These are phyloP conservation scores for Trachelus troglodyta DNA, from an alignment of 2,888 invertebrate genomes.

Conservation along the genomic window DNA sequence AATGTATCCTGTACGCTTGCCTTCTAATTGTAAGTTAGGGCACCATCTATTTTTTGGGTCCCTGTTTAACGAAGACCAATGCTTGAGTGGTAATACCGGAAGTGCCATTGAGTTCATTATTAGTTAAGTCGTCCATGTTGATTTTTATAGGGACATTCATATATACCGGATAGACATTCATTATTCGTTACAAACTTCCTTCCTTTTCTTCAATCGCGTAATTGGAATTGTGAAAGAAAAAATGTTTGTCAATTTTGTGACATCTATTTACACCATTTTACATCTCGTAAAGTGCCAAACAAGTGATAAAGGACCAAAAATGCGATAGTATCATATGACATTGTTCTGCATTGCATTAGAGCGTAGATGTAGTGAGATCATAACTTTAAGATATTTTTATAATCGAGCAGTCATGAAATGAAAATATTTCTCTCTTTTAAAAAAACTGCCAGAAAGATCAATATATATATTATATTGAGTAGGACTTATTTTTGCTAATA, in stretches of 20 bases:
- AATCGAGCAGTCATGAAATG: background rate
- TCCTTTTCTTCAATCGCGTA: background rate
- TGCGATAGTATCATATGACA: background rate
- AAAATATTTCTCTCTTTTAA: background rate
- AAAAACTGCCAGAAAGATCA: background rate
- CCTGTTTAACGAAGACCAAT: background rate
- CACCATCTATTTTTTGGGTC: background rate
- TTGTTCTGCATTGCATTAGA: background rate
- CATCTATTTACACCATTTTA: background rate
- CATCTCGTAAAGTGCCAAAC: background rate
- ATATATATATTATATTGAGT: background rate
- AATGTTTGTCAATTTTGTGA: background rate
- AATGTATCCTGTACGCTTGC: background rate
- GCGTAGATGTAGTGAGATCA: background rate
- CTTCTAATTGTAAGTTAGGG: background rate
- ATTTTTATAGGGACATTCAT: background rate
- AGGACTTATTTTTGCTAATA: background rate
- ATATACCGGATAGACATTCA: background rate
- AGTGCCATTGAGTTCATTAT: background rate
- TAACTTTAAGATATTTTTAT: background rate
- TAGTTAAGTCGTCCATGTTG: background rate
- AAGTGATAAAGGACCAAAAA: background rate
- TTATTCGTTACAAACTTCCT: background rate
- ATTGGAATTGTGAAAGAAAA: background rate
- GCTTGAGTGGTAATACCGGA: background rate